These are phyloP conservation scores for Neogale vison DNA, from an alignment of 2,113 vertebrate species.

Conservation along the genomic window DNA sequence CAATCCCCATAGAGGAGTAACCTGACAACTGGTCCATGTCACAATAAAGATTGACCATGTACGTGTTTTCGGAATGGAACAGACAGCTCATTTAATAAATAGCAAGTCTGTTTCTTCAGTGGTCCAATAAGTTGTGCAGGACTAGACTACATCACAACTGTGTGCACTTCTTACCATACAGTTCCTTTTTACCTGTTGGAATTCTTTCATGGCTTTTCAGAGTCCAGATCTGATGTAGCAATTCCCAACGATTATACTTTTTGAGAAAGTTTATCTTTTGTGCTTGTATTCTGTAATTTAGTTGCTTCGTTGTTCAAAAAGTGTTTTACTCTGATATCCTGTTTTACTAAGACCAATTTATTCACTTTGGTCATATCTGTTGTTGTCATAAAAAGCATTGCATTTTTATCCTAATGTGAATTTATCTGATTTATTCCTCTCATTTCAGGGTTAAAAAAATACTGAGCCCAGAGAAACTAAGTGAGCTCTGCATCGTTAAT, in stretches of 20 bases:
- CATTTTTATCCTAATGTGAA: background rate
- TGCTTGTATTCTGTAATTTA: background rate
- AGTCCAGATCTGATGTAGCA: background rate
- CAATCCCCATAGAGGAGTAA: background rate
- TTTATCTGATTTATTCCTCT: constrained; percentile 22
- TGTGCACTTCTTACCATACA: background rate
- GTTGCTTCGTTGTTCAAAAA: background rate
- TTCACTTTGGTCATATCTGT: constrained; percentile 31
- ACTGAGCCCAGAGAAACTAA: constrained; percentile 5
- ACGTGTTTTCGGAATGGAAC: background rate
- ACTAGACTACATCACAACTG: background rate
- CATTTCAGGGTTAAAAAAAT: constrained; percentile 33
- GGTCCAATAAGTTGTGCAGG: background rate
- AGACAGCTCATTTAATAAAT: background rate
- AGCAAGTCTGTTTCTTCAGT: background rate
- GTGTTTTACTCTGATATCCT: background rate
- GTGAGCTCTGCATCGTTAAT: background rate
- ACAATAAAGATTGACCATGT: background rate
- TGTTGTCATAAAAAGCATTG: background rate
- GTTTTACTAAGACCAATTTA: background rate
- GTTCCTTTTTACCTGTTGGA: background rate
- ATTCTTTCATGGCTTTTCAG: background rate
- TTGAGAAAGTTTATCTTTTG: background rate
- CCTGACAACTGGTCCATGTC: background rate
- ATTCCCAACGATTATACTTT: background rate